Evolutionary conservation across 2,113 vertebrate species (phyloP).

Genomic region (Tretioscincus oriximinensis): DNA sequence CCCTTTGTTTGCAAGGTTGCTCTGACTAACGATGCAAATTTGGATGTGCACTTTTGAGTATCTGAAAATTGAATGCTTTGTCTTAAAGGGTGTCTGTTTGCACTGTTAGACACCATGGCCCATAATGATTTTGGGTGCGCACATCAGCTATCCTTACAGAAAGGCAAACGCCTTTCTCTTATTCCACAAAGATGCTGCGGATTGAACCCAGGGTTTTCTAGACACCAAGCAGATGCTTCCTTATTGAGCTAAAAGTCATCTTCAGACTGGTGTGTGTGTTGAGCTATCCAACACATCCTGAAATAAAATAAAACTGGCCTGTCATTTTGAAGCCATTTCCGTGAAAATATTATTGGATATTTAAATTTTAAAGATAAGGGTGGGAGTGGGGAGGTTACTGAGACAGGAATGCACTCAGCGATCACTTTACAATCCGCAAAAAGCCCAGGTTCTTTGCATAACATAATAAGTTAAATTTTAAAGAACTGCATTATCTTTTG

Average conservation of each 20-base stretch:
- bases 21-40: too few species aligned
- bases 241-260: constrained; percentile 13
- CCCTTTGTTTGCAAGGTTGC: too few species aligned
- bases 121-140: too few species aligned
- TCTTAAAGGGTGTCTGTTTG: too few species aligned
- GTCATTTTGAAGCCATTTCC: constrained; percentile 40
- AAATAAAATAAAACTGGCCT: constrained; percentile 32
- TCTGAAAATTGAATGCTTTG: too few species aligned
- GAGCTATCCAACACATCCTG: constrained; percentile 21
- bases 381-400: not conserved
- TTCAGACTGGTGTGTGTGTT: not conserved
- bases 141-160: too few species aligned
- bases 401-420: not conserved
- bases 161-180: too few species aligned
- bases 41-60: too few species aligned
- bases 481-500: constrained; percentile 60
- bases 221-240: not conserved
- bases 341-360: constrained; percentile 27
- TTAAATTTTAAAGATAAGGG: constrained; percentile 19
- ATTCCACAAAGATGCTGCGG: too few species aligned
- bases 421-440: constrained; percentile 40
- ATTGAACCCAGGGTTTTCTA: too few species aligned
- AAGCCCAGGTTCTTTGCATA: constrained; percentile 36
- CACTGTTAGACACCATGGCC: too few species aligned
- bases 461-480: constrained; percentile 39